Evolutionary conservation across 2,888 invertebrate species (phyloP), one percentile per base, ranked within the genome.

Genomic region (Leucania comma): DNA sequence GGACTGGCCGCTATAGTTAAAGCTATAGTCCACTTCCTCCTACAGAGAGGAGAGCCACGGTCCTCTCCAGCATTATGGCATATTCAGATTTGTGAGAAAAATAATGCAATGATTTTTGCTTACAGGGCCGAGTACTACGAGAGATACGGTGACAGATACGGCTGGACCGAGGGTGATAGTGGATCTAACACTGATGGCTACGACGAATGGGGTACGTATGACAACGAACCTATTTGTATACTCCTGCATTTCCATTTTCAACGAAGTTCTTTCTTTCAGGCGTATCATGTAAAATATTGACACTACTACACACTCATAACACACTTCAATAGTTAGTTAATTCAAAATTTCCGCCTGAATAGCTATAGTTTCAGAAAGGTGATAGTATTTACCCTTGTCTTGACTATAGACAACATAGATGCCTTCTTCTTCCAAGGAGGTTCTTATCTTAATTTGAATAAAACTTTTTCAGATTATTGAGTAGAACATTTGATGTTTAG

Each of bases 401-500:
- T n/a, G n/a, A 57, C 17, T 56, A 10, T 22, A 57, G 22, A 22
- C 9, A 69, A 48, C 38, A 26, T 12, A 35, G 35, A 14, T 42
- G 22, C 42, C 72, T 72, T 56, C 42, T 60, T 51, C 20, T 60
- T 51, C 20, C 26, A 53, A 68, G 54, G 32, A 78, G 72, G 56
- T 61, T 70, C 3, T 71, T 54, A 42, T 51, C 32, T 54, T 65
- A 67, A 73, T 60, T 46, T 0, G 32, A 53, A 56, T 48, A 26
- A 59, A 73, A 63, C 63, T 61, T 74, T 69, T 68, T 67, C 73
- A 73, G 73, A 72, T 72, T 58, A 71, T 46, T 74, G 78, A 74
- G 61, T 74, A 74, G 72, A 80, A 79, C 72, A 75, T 67, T 68
- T 75, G 72, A 78, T 78, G 78, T 79, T 78, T 79, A 82, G 67